phyloP scores from a whole-genome alignment of 35 echinoderm and acorn worm genomes.

The Apostichopus californicus region DNA sequence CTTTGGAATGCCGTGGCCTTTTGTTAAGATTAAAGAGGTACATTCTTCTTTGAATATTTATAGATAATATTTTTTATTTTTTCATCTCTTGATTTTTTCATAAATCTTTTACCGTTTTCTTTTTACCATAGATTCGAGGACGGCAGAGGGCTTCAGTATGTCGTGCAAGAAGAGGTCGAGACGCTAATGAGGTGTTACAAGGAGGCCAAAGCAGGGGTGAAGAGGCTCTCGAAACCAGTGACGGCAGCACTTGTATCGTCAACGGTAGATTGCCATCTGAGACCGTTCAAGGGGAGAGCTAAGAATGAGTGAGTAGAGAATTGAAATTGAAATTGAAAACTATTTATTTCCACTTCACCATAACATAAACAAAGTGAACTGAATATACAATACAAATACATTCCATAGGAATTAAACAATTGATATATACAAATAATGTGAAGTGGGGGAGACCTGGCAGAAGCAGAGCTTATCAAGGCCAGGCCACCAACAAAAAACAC shows the following conservation, averaged over 20 bases:
- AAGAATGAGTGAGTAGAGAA: conserved; percentile 77
- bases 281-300: conserved; percentile 78
- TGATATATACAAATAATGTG: no score
- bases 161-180: conserved; percentile 70
- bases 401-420: no score
- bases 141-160: conserved; percentile 73
- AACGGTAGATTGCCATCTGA: conserved; percentile 87
- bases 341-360: no score
- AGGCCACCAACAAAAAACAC: no score
- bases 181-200: conserved; percentile 53
- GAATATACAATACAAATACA: no score
- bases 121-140: conserved; percentile 62
- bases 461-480: no score
- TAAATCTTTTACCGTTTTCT: neutral
- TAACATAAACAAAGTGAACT: no score
- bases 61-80: neutral
- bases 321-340: neutral
- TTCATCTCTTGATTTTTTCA: neutral
- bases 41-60: neutral
- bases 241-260: conserved; percentile 58
- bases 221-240: conserved; percentile 8
- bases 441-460: no score
- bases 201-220: conserved; percentile 56
- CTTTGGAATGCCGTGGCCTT: no score
- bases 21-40: no score